Conservation (phyloP, 2,797 vertebrate species). For the Sarcophilus harrisii region DNA sequence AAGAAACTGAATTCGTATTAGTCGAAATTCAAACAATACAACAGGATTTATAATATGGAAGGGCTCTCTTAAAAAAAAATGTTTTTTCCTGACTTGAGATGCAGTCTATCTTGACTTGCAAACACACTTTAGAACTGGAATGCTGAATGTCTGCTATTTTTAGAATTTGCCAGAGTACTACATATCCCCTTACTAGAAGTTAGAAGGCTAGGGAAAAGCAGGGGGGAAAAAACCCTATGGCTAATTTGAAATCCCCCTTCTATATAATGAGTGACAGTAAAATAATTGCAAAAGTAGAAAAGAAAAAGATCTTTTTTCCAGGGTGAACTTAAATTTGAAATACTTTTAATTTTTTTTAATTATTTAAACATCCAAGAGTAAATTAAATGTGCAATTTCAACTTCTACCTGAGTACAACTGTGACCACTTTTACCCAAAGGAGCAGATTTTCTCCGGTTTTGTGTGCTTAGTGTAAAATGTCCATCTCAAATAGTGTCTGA, state of each 20-base stretch:
- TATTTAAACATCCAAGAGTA: slow-evolving; percentile 48
- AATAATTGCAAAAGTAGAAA: slow-evolving; percentile 63
- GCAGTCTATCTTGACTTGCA: slow-evolving; percentile 56
- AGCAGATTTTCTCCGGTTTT: slow-evolving; percentile 36
- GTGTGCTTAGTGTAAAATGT: slow-evolving; percentile 28
- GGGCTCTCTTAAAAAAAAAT: not conserved
- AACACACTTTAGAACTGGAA: slow-evolving; percentile 66
- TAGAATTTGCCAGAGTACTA: slow-evolving; percentile 45
- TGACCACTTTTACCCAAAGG: slow-evolving; percentile 44
- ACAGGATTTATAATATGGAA: slow-evolving; percentile 35
- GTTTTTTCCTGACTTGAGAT: slow-evolving; percentile 36
- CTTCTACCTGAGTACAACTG: not conserved
- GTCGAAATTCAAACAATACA: not conserved
- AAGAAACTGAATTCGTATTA: not conserved
- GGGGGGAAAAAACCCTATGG: slow-evolving; percentile 3
- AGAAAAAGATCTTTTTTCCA: slow-evolving; percentile 46
- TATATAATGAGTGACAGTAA: slow-evolving; percentile 57
- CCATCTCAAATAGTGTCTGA: slow-evolving; percentile 55
- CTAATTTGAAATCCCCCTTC: slow-evolving; percentile 58
- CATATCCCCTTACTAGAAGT: slow-evolving; percentile 66
- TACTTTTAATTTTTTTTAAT: slow-evolving; percentile 28
- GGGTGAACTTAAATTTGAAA: slow-evolving; percentile 58
- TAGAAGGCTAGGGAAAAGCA: slow-evolving; percentile 29
- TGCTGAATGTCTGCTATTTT: slow-evolving; percentile 74
- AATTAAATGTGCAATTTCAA: slow-evolving; percentile 52